Percentiles rank a stretch among this genome's conserved stretches.
phyloP scores from a whole-genome alignment of 1,140 invertebrate species.

The Eriocheir sinensis region DNA sequence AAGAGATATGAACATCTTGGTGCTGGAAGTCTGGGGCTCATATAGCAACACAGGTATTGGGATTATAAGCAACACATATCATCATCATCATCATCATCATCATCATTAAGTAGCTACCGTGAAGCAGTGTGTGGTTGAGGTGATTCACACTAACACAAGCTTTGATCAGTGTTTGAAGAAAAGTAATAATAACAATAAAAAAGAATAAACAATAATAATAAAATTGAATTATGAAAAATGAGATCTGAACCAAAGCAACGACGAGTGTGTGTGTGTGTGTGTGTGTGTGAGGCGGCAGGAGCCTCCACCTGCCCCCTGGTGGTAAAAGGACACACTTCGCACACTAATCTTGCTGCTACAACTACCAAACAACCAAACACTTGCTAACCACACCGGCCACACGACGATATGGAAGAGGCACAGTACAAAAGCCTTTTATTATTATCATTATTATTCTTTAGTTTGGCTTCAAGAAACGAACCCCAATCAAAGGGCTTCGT shows the following conservation, averaged over 20 bases:
- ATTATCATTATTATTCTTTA: not conserved
- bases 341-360: conserved; percentile 75
- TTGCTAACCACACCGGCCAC: conserved; percentile 32
- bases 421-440: not conserved
- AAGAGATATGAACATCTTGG: conserved; percentile 73
- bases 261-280: conserved; percentile 14
- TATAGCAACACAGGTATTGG: conserved; percentile 42
- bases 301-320: not conserved
- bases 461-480: not conserved
- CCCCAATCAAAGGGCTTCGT: not conserved
- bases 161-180: not conserved
- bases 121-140: conserved; percentile 16
- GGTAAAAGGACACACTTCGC: conserved; percentile 60
- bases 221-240: not conserved
- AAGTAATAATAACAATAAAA: not conserved
- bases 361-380: conserved; percentile 62
- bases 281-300: not conserved
- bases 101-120: conserved; percentile 1
- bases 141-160: conserved; percentile 25
- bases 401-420: conserved; percentile 66
- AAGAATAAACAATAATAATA: conserved; percentile 17
- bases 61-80: not conserved
- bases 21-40: conserved; percentile 38
- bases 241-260: conserved; percentile 23
- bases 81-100: conserved; percentile 45